Evolutionary conservation across 92 coral and sea anemone species (phyloP).

Genomic region (Phymanthus crucifer): DNA sequence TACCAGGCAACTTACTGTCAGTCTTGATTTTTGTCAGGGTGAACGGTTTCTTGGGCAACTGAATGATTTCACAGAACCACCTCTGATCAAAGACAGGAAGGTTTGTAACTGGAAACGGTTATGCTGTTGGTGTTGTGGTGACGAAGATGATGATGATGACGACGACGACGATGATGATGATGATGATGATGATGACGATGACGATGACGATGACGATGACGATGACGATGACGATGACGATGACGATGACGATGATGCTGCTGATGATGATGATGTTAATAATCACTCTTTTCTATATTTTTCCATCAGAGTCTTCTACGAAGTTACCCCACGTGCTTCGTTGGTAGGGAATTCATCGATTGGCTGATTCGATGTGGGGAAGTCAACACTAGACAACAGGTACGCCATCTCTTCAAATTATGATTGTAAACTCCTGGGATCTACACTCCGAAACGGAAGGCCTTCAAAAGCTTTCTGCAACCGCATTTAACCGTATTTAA

Average conservation of each 20-base stretch:
- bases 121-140: too few species aligned
- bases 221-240: background rate
- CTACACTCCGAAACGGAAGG: too few species aligned
- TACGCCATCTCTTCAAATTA: conserved; percentile 4
- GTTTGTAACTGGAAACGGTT: conserved; percentile 41
- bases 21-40: conserved; percentile 50
- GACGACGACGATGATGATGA: background rate
- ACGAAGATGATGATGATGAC: background rate
- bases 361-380: conserved; percentile 83
- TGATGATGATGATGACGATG: background rate
- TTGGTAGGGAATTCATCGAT: conserved; percentile 89
- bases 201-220: background rate
- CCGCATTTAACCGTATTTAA: too few species aligned
- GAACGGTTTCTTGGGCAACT: conserved; percentile 72
- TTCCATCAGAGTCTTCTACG: conserved; percentile 69
- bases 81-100: conserved; percentile 89
- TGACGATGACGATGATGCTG: background rate
- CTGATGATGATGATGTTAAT: background rate
- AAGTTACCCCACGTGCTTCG: conserved; percentile 72
- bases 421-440: too few species aligned
- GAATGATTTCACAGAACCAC: conserved; percentile 83
- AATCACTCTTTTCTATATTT: background rate
- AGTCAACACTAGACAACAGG: conserved; percentile 71
- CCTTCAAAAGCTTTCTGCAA: too few species aligned
- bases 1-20: background rate